phyloP scores from a whole-genome alignment of 1,140 invertebrate species.

The Prorops nasuta region DNA sequence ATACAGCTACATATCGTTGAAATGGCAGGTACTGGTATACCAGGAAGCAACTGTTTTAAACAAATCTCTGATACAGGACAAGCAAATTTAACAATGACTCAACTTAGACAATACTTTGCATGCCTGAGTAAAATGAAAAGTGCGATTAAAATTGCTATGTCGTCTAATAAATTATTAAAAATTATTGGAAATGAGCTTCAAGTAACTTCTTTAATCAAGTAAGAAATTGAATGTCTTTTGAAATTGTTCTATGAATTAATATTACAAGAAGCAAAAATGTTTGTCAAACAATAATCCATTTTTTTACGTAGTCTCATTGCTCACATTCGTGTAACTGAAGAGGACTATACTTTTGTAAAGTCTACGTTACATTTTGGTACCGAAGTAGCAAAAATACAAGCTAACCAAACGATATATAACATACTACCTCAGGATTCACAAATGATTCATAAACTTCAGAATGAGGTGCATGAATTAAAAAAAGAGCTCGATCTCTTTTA shows the following conservation, averaged over 20 bases:
- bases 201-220: conserved; percentile 23
- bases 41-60: conserved; percentile 16
- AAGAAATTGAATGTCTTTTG: neutral
- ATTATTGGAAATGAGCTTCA: conserved; percentile 11
- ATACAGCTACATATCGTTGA: conserved; percentile 33
- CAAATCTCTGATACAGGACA: conserved; percentile 12
- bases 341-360: conserved; percentile 20
- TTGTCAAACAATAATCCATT: neutral
- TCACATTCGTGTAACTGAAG: conserved; percentile 19
- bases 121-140: neutral
- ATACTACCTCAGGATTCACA: conserved; percentile 1
- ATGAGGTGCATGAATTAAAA: conserved; percentile 17
- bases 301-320: conserved; percentile 23
- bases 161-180: conserved; percentile 21
- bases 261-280: neutral
- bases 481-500: conserved; percentile 22
- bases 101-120: conserved; percentile 23
- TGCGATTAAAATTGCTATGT: neutral
- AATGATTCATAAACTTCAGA: conserved; percentile 5
- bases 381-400: conserved; percentile 13
- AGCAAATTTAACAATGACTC: conserved; percentile 23
- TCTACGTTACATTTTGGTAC: conserved; percentile 21
- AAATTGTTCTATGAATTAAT: neutral
- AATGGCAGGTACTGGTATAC: conserved; percentile 25
- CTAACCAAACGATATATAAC: conserved; percentile 8